phyloP scores from a whole-genome alignment of 23 tunicate genomes.

The Phallusia fumigata region DNA sequence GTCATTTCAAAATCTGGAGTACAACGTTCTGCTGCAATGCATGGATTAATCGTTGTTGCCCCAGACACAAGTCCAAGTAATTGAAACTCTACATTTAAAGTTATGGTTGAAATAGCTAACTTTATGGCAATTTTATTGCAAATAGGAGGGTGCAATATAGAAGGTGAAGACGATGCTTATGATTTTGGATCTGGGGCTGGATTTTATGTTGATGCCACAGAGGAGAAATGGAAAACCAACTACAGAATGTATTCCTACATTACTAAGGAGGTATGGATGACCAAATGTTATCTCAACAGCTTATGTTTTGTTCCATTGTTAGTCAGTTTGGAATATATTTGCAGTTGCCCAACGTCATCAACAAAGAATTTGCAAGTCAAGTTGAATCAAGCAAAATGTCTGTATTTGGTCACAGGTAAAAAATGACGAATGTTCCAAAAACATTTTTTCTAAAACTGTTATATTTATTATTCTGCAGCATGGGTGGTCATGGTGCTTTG shows the following conservation, averaged over 20 bases:
- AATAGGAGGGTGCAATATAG: conserved; percentile 77
- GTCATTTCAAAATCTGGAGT: conserved; percentile 81
- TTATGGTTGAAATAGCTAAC: background rate
- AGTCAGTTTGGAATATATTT: background rate
- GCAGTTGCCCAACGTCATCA: conserved; percentile 43
- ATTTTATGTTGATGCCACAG: conserved; percentile 96
- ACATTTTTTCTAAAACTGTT: background rate
- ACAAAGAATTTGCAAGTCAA: conserved; percentile 22
- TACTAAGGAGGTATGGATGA: conserved; percentile 62
- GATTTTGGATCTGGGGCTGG: conserved; percentile 99
- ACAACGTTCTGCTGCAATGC: conserved; percentile 78
- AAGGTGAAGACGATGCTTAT: conserved; percentile 91
- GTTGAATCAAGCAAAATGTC: conserved; percentile 48
- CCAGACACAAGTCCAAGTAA: conserved; percentile 98
- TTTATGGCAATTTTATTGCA: background rate
- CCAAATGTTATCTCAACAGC: background rate
- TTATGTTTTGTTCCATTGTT: background rate
- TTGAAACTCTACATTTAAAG: background rate
- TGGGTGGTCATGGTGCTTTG: conserved; percentile 99
- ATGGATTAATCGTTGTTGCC: conserved; percentile 81
- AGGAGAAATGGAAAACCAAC: conserved; percentile 89
- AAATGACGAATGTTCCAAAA: no score
- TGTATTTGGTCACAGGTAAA: conserved; percentile 78
- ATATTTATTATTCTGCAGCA: conserved; percentile 35
- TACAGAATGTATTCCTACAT: conserved; percentile 96